These are phyloP conservation scores for Orthosia gracilis DNA, from an alignment of 2,888 invertebrate species.

Conservation along the genomic window DNA sequence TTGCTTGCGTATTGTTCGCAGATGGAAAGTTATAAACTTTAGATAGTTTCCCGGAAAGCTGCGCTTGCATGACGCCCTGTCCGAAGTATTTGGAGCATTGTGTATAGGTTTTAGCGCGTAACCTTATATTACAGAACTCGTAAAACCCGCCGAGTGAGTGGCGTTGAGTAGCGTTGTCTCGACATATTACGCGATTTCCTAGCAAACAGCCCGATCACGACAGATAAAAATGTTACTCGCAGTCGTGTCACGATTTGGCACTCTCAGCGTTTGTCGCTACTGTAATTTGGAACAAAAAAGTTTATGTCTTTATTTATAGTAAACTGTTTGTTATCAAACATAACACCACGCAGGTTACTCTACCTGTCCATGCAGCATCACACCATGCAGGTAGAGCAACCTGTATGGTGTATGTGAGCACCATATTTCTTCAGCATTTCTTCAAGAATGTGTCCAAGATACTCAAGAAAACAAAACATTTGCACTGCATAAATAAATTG, in stretches of 20 bases:
- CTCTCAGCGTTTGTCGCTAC: conserved; percentile 57
- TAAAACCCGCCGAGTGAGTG: conserved; percentile 74
- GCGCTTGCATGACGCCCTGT: conserved; percentile 71
- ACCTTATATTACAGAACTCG: conserved; percentile 76
- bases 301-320: conserved; percentile 58
- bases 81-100: conserved; percentile 59
- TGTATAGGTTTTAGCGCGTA: conserved; percentile 71
- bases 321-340: conserved; percentile 47
- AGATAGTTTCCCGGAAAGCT: conserved; percentile 73
- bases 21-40: conserved; percentile 75
- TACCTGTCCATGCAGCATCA: conserved; percentile 2
- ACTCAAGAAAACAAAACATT: conserved; percentile 23
- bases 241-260: conserved; percentile 62
- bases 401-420: not conserved
- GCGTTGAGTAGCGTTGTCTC: conserved; percentile 66
- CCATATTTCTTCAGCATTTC: conserved; percentile 5
- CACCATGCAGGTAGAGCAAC: not conserved
- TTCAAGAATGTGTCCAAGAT: conserved; percentile 18
- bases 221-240: conserved; percentile 60
- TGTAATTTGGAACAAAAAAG: conserved; percentile 57
- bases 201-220: conserved; percentile 66
- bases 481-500: conserved; percentile 42
- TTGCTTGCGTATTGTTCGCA: conserved; percentile 63
- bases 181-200: conserved; percentile 71
- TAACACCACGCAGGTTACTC: conserved; percentile 12